A percentile compares a stretch with the other conserved stretches of the same genome.
phyloP scores from a whole-genome alignment of 2,797 vertebrate species.

The Potorous gilbertii region DNA sequence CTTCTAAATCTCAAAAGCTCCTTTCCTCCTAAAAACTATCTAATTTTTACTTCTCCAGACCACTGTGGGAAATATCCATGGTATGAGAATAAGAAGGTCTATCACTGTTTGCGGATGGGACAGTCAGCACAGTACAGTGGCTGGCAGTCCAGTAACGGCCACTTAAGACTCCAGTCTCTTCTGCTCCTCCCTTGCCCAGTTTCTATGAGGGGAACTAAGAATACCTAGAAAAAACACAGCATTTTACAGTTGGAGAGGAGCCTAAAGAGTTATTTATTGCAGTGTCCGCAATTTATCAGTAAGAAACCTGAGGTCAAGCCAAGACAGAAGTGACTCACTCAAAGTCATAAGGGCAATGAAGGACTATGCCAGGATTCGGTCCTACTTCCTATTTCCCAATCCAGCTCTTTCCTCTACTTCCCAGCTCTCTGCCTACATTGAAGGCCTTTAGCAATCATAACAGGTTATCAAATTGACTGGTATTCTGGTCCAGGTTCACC shows the following conservation, averaged over 20 bases:
- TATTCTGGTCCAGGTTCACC: conserved; percentile 5
- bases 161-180: not conserved
- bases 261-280: not conserved
- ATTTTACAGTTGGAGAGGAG: not conserved
- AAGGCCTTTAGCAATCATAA: not conserved
- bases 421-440: not conserved
- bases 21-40: not conserved
- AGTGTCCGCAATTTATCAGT: not conserved
- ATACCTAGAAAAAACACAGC: not conserved
- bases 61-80: not conserved
- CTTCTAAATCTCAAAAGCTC: not conserved
- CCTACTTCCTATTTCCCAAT: not conserved
- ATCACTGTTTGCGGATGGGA: not conserved
- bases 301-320: not conserved
- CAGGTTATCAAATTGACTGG: conserved; percentile 6
- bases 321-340: not conserved
- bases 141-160: not conserved
- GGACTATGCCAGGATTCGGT: not conserved
- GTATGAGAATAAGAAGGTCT: not conserved
- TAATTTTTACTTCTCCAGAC: not conserved
- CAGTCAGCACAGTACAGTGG: not conserved
- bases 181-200: not conserved
- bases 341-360: not conserved
- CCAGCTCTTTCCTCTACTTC: not conserved
- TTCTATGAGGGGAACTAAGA: not conserved